Conservation (phyloP, 92 coral and sea anemone genomes). For the Epizoanthus scotinus region DNA sequence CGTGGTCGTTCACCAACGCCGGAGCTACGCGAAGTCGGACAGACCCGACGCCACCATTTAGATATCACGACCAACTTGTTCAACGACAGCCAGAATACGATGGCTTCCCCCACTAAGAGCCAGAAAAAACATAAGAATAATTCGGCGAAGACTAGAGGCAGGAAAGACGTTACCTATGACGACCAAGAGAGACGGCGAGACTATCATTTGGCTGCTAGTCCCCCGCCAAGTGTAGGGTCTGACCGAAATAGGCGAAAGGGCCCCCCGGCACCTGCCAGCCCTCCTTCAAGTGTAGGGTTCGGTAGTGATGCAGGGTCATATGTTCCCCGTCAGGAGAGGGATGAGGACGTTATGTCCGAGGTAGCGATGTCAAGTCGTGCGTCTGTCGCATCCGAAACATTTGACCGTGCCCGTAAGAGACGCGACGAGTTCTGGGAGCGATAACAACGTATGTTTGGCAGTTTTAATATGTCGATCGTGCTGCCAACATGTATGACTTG, state of each 20-base stretch:
- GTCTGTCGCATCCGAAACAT: conserved; percentile 79
- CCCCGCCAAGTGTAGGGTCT: conserved; percentile 48
- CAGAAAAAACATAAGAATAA: conserved; percentile 26
- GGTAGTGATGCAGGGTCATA: conserved; percentile 38
- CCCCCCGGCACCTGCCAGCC: conserved; percentile 24
- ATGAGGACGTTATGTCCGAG: conserved; percentile 85
- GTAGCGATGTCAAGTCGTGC: conserved; percentile 83
- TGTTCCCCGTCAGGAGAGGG: conserved; percentile 45
- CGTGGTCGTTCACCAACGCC: conserved; percentile 99
- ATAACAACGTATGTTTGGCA: conserved; percentile 17
- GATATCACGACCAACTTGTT: conserved; percentile 86
- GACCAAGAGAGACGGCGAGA: conserved; percentile 9
- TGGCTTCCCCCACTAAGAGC: conserved; percentile 52
- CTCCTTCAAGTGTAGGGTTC: conserved; percentile 37
- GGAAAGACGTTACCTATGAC: conserved; percentile 10
- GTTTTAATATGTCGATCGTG: no score
- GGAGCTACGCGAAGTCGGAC: conserved; percentile 83
- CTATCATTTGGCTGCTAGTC: conserved; percentile 25
- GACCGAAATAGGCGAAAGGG: neutral
- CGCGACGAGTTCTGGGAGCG: conserved; percentile 77
- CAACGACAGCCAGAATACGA: conserved; percentile 71
- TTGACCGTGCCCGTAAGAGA: conserved; percentile 79
- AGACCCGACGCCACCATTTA: conserved; percentile 88
- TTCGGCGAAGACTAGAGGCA: conserved; percentile 10
- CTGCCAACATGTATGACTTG: no score